These are phyloP conservation scores for Sterrhoptilus dennistouni DNA, from an alignment of 2,113 vertebrate genomes.

Conservation along the genomic window DNA sequence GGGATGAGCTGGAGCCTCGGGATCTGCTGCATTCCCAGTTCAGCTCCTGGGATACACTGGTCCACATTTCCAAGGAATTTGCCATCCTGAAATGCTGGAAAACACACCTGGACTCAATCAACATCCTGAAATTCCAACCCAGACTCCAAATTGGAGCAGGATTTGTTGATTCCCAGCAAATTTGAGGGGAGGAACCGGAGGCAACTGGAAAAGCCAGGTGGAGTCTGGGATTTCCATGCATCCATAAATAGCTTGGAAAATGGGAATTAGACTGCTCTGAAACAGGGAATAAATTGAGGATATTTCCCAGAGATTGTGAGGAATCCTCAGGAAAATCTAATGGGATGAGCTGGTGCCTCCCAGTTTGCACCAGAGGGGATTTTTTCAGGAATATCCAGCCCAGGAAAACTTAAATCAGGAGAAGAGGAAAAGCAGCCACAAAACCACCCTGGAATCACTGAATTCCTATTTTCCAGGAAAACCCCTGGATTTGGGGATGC, in stretches of 20 bases:
- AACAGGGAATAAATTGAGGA: background rate
- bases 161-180: background rate
- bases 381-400: background rate
- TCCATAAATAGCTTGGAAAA: background rate
- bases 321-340: background rate
- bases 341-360: background rate
- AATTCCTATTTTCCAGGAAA: background rate
- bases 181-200: background rate
- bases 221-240: background rate
- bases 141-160: background rate
- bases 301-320: background rate
- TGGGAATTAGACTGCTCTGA: background rate
- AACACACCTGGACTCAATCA: background rate
- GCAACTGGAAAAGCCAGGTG: background rate
- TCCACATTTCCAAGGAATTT: background rate
- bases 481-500: background rate
- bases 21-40: background rate
- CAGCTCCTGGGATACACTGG: fast-evolving
- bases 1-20: background rate
- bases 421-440: background rate
- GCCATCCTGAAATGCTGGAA: background rate
- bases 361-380: background rate
- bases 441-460: background rate
- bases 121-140: background rate
- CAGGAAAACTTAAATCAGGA: background rate